These are phyloP conservation scores for Cyprinodon variegatus DNA, from an alignment of 2,113 vertebrate species.

Conservation along the genomic window DNA sequence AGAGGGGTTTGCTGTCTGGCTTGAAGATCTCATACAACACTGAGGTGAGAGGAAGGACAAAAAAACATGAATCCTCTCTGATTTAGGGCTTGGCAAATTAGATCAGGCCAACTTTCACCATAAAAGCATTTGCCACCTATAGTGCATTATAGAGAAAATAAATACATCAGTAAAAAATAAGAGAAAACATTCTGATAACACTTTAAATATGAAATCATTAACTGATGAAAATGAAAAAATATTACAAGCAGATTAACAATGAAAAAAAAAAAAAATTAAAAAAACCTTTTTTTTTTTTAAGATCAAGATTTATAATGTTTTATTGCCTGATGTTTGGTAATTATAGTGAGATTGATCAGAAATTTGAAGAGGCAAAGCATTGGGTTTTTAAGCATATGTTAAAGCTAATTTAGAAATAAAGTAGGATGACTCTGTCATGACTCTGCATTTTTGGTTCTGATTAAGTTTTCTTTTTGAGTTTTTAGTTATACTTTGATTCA, in stretches of 20 bases:
- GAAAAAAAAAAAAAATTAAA: too few species aligned
- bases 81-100: constrained; percentile 4
- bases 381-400: too few species aligned
- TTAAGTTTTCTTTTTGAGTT: too few species aligned
- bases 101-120: not conserved
- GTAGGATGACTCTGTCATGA: too few species aligned
- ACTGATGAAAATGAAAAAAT: not conserved
- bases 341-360: too few species aligned
- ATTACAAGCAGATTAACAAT: too few species aligned
- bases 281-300: not conserved
- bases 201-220: not conserved
- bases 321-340: too few species aligned
- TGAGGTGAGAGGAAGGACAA: constrained; percentile 48
- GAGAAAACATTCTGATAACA: not conserved
- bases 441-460: too few species aligned
- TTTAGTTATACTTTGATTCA: too few species aligned
- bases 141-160: not conserved
- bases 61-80: not conserved
- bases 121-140: not conserved
- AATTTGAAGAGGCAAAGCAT: too few species aligned
- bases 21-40: constrained; percentile 90
- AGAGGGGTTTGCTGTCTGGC: constrained; percentile 82
- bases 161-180: not conserved
- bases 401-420: too few species aligned
- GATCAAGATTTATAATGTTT: too few species aligned